Base-by-base conservation (phyloP, 2,888 invertebrate species). In the Platycnemis pennipes region DNA sequence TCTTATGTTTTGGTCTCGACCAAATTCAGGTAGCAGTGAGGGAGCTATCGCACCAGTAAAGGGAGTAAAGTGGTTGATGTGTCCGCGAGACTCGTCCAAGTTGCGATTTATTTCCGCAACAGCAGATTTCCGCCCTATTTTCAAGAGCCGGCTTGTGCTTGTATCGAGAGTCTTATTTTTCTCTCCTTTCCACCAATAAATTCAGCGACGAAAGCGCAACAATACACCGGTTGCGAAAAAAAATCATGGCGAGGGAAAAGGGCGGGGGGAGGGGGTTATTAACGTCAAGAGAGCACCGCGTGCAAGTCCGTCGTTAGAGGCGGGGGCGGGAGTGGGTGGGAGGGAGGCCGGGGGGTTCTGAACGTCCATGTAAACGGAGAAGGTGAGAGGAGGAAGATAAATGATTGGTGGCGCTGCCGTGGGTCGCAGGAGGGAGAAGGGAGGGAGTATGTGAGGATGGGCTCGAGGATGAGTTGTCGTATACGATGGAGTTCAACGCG, bases 321-420 rank as follows among this genome's bases (percentile, higher is more conserved):
- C 31, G 77, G 0, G 2, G 77, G 13, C 0, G 77, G 77, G 31
- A 37, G 63, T 37, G 77, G 77, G 77, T 77, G 77, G 37, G 77
- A 37, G 31, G 11, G 3, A 13, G 77, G 31, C 7, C 11, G 13
- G 31, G 37, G 77, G 1, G 77, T 13, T 13, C 8, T 16, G 77
- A 37, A 37, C 77, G 77, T 22, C 31, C 77, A 37, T 37, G 77
- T 77, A 77, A 77, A 37, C 77, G 77, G 77, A 77, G 77, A 77
- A 77, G 77, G 77, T 37, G 77, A 37, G 37, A n/a, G 63, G 77
- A 31, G 37, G 37, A 77, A 77, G 77, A 77, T 77, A 77, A 77
- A 77, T 77, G 77, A 77, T 77, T 77, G 77, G 77, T 77, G 37
- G 77, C 77, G 77, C 77, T 77, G 77, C 37, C 37, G 77, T 37